These are phyloP conservation scores for Notarius lentiginosus DNA, from an alignment of 2,113 vertebrate genomes.

Conservation along the genomic window DNA sequence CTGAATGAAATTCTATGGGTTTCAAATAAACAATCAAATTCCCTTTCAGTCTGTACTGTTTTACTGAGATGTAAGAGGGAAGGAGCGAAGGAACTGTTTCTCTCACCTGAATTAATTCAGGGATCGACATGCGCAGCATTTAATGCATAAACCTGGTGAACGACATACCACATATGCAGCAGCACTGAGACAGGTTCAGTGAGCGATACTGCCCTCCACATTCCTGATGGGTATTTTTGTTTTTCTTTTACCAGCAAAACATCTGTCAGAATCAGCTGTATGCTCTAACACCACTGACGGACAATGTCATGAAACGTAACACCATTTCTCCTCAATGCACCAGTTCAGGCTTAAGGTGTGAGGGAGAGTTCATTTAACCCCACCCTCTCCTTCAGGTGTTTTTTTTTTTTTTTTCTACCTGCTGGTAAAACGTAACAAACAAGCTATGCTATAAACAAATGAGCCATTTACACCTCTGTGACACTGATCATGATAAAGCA, in stretches of 20 bases:
- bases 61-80: neutral
- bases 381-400: neutral
- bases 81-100: neutral
- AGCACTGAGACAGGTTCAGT: neutral
- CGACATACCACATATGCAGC: neutral
- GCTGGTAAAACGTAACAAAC: neutral
- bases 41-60: neutral
- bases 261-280: too few relatives aligned
- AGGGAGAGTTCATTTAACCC: too few relatives aligned
- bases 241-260: neutral
- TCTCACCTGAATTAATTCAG: neutral
- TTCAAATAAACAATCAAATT: slow-evolving; percentile 38
- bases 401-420: neutral
- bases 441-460: too few relatives aligned
- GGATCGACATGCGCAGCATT: neutral
- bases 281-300: too few relatives aligned
- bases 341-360: neutral
- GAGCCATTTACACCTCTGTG: neutral
- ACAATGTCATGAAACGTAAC: neutral
- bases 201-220: neutral
- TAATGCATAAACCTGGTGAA: neutral
- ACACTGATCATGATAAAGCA: neutral
- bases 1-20: slow-evolving; percentile 20
- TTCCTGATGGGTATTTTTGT: neutral
- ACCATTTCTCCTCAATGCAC: neutral